Evolutionary conservation across 35 echinoderm and acorn worm species (phyloP), one percentile per base, ranked within the genome.

Genomic region (Strongylocentrotus purpuratus): DNA sequence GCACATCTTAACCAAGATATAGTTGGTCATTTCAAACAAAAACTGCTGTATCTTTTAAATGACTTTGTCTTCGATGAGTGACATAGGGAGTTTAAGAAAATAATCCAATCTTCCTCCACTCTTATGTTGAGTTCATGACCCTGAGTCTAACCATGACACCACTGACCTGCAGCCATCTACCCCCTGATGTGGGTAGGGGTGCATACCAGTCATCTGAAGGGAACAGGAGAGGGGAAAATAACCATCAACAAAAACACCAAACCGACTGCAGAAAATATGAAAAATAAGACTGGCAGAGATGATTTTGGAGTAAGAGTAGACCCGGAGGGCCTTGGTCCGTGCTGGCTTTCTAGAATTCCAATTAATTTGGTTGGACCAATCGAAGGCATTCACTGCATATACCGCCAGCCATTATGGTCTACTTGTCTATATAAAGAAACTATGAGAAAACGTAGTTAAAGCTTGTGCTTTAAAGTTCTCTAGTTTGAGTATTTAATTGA

Each of bases 341-440:
- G 87, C 87, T 89, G 87, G 45, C 87, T 45, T 46, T 46, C 87
- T 89, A 32, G 87, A 89, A 89, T 89, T 89, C 45, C 87, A 89
- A 89, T 89, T 89, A 89, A 89, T 89, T 45, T 89, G 87, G 87
- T 46, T 31, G 31, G 45, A 28, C 87, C 87, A 89, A 89, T 15
- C 20, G 33, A 89, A 31, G 87, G 87, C 11, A 78, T 22, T 78
- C 28, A 78, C 65, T 78, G 65, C 65, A 78, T 41, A 17, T 78
- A 78, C 28, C 65, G 20, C 4, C 15, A 78, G 5, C 22, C 28
- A 78, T 78, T n/a, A 78, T 78, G 28, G 65, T 8, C 65, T n/a
- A 78, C 65, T 78, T 6, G 20, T 78, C 65, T 71, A 28, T 0
- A 41, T 41, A 41, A 41, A 1, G 0, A 1, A 1, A 1, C 3